Evolutionary conservation across 2,888 invertebrate species (phyloP).

Genomic region (Chesias legatella): DNA sequence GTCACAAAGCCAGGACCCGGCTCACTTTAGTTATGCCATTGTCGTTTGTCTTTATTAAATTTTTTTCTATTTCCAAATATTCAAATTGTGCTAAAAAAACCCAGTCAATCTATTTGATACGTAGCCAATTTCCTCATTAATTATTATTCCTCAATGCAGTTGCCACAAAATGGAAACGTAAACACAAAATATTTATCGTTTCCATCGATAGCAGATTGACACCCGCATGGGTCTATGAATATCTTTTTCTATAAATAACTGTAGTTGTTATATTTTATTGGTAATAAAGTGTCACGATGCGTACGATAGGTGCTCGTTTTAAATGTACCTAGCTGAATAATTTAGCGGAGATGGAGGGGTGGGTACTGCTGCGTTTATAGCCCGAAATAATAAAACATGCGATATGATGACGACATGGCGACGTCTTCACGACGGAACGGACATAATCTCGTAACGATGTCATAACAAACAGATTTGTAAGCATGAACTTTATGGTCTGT

Average conservation of each 20-base stretch:
- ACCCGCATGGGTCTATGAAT: slow-evolving; percentile 54
- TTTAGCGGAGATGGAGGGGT: slow-evolving; percentile 44
- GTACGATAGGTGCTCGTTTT: slow-evolving; percentile 52
- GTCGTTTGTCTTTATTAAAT: no score
- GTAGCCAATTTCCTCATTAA: slow-evolving; percentile 15
- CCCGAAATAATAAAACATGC: slow-evolving; percentile 73
- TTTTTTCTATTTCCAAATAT: no score
- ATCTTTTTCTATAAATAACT: slow-evolving; percentile 52
- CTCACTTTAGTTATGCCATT: no score
- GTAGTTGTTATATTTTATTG: slow-evolving; percentile 58
- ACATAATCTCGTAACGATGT: slow-evolving; percentile 80
- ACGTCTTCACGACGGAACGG: slow-evolving; percentile 72
- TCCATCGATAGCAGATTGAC: slow-evolving; percentile 42
- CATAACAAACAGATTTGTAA: slow-evolving; percentile 81
- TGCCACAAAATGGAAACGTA: slow-evolving; percentile 30
- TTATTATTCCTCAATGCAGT: slow-evolving; percentile 25
- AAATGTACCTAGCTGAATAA: slow-evolving; percentile 62
- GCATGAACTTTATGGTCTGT: slow-evolving; percentile 78
- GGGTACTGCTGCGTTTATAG: slow-evolving; percentile 51
- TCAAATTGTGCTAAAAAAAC: no score
- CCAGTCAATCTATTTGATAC: slow-evolving; percentile 3
- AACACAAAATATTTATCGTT: slow-evolving; percentile 35
- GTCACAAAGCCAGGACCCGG: not conserved
- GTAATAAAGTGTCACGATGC: slow-evolving; percentile 55
- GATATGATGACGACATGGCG: slow-evolving; percentile 65